Conservation (phyloP, 1,140 invertebrate genomes). For the Yoshiicerus persimilis region DNA sequence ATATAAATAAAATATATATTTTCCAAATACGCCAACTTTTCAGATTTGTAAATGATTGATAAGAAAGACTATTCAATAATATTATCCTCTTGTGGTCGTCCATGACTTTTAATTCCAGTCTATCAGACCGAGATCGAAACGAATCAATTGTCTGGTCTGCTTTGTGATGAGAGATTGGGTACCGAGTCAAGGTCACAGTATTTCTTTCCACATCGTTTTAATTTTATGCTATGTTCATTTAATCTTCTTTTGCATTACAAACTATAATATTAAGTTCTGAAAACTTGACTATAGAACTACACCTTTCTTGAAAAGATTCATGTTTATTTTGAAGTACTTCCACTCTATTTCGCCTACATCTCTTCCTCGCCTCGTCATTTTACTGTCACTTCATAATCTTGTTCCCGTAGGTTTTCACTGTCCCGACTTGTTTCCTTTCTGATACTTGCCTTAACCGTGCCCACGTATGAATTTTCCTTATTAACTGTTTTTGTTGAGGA, state of each 20-base stretch:
- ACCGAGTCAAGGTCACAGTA: conserved; percentile 13
- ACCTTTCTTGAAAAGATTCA: no score
- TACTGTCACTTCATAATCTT: neutral
- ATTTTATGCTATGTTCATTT: conserved; percentile 5
- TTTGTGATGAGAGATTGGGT: conserved; percentile 4
- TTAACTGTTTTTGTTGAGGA: neutral
- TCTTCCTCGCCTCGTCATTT: no score
- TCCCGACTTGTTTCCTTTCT: neutral
- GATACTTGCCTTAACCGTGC: neutral
- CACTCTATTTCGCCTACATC: no score
- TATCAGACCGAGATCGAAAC: conserved; percentile 11
- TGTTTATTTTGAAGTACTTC: no score
- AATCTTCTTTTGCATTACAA: neutral
- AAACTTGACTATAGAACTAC: neutral
- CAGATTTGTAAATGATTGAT: neutral
- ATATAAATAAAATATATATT: no score
- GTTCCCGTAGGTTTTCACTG: neutral
- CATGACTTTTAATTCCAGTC: conserved; percentile 15
- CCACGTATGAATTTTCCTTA: neutral
- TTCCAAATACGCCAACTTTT: neutral
- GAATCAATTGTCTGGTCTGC: conserved; percentile 4
- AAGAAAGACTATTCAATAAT: neutral
- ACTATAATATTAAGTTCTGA: neutral
- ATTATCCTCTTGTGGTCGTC: neutral
- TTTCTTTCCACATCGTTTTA: conserved; percentile 13